phyloP scores from a whole-genome alignment of 2,797 vertebrate genomes.

The Tachyglossus aculeatus region DNA sequence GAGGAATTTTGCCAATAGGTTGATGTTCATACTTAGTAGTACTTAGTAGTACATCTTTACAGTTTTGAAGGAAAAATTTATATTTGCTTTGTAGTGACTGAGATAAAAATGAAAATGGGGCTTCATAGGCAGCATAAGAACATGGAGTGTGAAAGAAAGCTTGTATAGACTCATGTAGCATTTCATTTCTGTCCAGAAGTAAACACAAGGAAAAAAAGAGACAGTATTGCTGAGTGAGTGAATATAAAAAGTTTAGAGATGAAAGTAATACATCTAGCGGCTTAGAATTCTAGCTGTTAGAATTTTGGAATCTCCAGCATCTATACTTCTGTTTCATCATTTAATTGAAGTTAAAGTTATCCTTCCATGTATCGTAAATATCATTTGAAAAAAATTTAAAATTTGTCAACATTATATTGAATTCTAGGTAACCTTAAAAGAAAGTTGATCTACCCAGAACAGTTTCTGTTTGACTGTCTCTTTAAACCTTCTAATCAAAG shows the following conservation, averaged over 20 bases:
- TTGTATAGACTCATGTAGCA: not conserved
- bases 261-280: not conserved
- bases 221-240: not conserved
- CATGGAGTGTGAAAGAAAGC: not conserved
- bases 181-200: conserved; percentile 2
- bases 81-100: not conserved
- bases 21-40: conserved; percentile 19
- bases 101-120: rapidly evolving
- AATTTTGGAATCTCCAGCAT: too few species aligned
- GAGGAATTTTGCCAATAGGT: conserved; percentile 7
- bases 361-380: too few species aligned
- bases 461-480: too few species aligned
- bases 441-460: too few species aligned
- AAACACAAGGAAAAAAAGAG: not conserved
- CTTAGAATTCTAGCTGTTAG: too few species aligned
- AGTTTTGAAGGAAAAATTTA: conserved; percentile 29
- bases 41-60: conserved; percentile 11
- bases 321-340: too few species aligned
- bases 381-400: too few species aligned
- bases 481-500: too few species aligned
- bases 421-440: too few species aligned
- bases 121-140: not conserved
- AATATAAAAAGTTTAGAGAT: not conserved
- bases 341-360: too few species aligned
- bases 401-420: too few species aligned